These are phyloP conservation scores for Lepidurus packardi DNA, from an alignment of 1,140 invertebrate genomes.

Conservation along the genomic window DNA sequence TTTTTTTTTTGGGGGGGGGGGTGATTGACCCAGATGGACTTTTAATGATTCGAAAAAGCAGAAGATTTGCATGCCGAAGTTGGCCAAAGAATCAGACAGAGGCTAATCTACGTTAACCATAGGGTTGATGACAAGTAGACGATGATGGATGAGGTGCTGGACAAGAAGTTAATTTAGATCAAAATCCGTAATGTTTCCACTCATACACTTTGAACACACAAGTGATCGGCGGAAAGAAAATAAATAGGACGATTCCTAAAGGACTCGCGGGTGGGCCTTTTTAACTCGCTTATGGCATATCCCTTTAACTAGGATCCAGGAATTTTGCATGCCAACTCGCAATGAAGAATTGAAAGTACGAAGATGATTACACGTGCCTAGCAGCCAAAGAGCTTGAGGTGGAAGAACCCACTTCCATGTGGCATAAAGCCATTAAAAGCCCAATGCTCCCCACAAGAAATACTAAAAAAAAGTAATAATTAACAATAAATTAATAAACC, in stretches of 20 bases:
- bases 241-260: too few relatives aligned
- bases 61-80: neutral
- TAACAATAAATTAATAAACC: too few relatives aligned
- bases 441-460: neutral
- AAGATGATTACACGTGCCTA: neutral
- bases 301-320: neutral
- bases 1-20: too few relatives aligned
- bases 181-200: neutral
- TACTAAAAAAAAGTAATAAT: too few relatives aligned
- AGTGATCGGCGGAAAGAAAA: too few relatives aligned
- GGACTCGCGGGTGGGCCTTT: neutral
- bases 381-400: neutral
- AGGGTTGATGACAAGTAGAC: conserved; percentile 18
- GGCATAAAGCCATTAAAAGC: neutral
- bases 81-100: neutral
- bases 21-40: too few relatives aligned
- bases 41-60: neutral
- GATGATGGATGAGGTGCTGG: conserved; percentile 14
- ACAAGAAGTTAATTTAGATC: conserved; percentile 22
- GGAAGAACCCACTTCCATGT: neutral
- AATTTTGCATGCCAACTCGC: neutral
- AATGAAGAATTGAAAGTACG: neutral
- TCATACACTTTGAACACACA: neutral
- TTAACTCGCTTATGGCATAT: conserved; percentile 10
- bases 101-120: conserved; percentile 11